These are phyloP conservation scores for Hippasteria phrygiana DNA, from an alignment of 53 echinoderm and acorn worm species.

Conservation along the genomic window DNA sequence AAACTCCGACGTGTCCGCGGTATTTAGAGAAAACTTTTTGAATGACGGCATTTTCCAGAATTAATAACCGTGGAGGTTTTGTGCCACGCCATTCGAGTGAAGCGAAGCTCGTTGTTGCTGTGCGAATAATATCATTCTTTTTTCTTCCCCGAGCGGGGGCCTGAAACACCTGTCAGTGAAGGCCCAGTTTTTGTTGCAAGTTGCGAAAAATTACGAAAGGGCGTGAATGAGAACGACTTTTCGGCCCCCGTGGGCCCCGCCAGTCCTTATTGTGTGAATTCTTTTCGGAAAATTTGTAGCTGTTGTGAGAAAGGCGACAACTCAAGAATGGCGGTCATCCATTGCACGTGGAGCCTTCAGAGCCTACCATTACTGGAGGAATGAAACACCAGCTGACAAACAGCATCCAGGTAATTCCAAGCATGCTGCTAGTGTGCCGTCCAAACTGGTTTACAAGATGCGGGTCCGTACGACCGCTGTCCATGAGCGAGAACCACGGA, in stretches of 20 bases:
- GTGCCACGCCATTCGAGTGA: neutral
- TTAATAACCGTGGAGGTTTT: neutral
- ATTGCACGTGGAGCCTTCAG: neutral
- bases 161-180: constrained; percentile 22
- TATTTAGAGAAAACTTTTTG: constrained; percentile 2
- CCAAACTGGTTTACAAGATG: too few species aligned
- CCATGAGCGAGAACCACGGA: too few species aligned
- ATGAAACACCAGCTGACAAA: neutral
- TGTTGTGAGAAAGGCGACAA: neutral
- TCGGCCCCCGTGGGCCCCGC: neutral
- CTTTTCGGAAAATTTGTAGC: constrained; percentile 3
- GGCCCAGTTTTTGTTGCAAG: neutral
- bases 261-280: neutral
- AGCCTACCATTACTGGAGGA: neutral
- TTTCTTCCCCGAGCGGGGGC: neutral
- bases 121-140: neutral
- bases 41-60: neutral
- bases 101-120: neutral
- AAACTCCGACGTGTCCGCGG: neutral
- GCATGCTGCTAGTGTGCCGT: too few species aligned
- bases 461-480: too few species aligned
- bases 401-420: too few species aligned
- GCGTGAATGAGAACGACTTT: neutral
- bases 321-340: neutral
- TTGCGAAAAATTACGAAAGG: neutral